Base-by-base conservation (phyloP, 2,888 invertebrate genomes). In the Pollenia angustigena region DNA sequence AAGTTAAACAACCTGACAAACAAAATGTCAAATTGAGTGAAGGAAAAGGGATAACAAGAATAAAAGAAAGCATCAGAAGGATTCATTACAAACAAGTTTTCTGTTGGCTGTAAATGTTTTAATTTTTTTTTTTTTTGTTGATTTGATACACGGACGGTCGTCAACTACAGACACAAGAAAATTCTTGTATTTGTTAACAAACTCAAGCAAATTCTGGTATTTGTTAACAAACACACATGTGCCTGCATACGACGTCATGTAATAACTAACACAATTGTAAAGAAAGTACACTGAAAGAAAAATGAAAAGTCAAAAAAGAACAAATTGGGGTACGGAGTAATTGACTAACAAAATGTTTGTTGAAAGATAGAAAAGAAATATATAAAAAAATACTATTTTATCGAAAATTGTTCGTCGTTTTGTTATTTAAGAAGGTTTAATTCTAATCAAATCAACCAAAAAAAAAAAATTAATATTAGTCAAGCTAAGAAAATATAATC, bases 31-130 rank as follows among this genome's bases (percentile, higher is more conserved):
- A 64, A 46, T 46, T 16, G n/a, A 32, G 16, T n/a, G 16, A 11
- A 46, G 68, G 8, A 69, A 50, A 50, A 18, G 14, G 18, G 14
- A 52, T 23, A n/a, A 56, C 18, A 12, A 4, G 6, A 62, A 64
- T 32, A 32, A 52, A 18, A 60, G 9, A 8, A 42, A 44, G 42
- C 32, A 32, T 4, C 32, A 32, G 32, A 32, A 62, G 12, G 11
- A 52, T 14, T 78, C 14, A 56, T 66, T 54, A 64, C 6, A 4
- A 76, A 76, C 18, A 42, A 18, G 23, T 50, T 46, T 68, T 56
- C 11, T 40, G 50, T 58, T 46, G 56, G 1, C 4, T 40, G n/a
- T n/a, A 48, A 50, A 60, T 16, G 60, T 62, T 62, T 40, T 60
- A n/a, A 6, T 69, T 69, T 18, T 16, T 54, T 16, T 14, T 32